These are phyloP conservation scores for Sinocyclocheilus rhinocerous DNA, from an alignment of 2,113 vertebrate genomes.

Conservation along the genomic window DNA sequence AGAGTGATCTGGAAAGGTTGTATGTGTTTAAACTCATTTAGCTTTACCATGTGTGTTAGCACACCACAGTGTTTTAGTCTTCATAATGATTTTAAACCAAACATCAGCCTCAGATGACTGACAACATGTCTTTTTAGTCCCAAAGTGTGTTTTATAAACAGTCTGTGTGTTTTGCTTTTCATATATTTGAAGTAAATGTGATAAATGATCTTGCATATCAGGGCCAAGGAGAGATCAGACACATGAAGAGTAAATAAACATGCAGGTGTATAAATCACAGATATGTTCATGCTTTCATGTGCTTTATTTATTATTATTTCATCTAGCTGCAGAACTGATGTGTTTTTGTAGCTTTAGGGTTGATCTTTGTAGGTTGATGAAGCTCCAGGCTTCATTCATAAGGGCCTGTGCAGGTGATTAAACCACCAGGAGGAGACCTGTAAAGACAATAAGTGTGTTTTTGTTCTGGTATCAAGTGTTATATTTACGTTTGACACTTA, in stretches of 20 bases:
- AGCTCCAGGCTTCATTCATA: slow-evolving; percentile 32
- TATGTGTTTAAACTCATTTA: slow-evolving; percentile 27
- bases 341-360: background rate
- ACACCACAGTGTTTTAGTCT: background rate
- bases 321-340: background rate
- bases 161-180: background rate
- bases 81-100: background rate
- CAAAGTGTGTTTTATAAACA: background rate
- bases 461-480: background rate
- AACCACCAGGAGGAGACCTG: slow-evolving; percentile 11
- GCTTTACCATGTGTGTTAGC: slow-evolving; percentile 45
- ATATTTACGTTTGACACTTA: background rate
- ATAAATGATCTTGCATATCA: slow-evolving; percentile 16
- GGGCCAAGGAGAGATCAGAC: slow-evolving; percentile 36
- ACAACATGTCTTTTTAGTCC: background rate
- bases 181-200: background rate
- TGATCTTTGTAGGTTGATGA: background rate
- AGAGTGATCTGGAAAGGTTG: background rate
- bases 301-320: background rate
- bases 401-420: slow-evolving; percentile 28
- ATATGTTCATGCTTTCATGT: background rate
- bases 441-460: background rate
- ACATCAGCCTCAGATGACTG: background rate
- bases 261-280: background rate
- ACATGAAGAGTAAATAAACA: slow-evolving; percentile 28